These are phyloP conservation scores for Palythoa grandiflora DNA, from an alignment of 92 coral and sea anemone species.

Conservation along the genomic window DNA sequence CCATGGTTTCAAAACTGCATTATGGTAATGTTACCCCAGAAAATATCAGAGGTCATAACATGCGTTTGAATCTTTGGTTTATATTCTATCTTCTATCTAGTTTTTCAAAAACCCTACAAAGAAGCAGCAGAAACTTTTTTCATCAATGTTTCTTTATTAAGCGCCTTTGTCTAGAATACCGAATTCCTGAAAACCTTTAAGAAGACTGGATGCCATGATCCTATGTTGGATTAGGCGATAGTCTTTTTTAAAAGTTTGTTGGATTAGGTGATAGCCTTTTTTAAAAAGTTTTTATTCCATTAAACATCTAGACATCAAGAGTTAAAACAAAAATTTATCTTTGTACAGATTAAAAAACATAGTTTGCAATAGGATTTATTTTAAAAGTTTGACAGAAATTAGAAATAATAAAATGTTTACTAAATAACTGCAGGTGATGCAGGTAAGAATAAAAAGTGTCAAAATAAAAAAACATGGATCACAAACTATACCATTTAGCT, in stretches of 20 bases:
- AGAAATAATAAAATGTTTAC: not conserved
- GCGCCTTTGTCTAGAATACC: not conserved
- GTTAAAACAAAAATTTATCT: not conserved
- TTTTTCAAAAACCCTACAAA: not conserved
- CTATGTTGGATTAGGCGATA: too few species aligned
- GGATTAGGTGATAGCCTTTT: too few species aligned
- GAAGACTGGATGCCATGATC: too few species aligned
- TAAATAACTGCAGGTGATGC: constrained; percentile 30
- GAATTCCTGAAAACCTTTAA: not conserved
- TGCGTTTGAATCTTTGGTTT: not conserved
- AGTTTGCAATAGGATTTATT: not conserved
- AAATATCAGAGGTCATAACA: not conserved
- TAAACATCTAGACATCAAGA: not conserved
- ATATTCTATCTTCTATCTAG: not conserved
- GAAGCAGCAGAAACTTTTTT: not conserved
- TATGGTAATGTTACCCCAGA: not conserved
- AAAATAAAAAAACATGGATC: not conserved
- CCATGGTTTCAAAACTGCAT: not conserved
- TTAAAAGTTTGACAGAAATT: not conserved
- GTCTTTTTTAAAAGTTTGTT: too few species aligned
- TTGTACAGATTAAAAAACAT: too few species aligned
- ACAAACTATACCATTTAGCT: not conserved
- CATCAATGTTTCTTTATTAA: not conserved
- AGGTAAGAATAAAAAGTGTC: not conserved
- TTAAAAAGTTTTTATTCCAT: too few species aligned